Evolutionary conservation across 2,888 invertebrate genomes (phyloP).

Genomic region (Orthosia gracilis): DNA sequence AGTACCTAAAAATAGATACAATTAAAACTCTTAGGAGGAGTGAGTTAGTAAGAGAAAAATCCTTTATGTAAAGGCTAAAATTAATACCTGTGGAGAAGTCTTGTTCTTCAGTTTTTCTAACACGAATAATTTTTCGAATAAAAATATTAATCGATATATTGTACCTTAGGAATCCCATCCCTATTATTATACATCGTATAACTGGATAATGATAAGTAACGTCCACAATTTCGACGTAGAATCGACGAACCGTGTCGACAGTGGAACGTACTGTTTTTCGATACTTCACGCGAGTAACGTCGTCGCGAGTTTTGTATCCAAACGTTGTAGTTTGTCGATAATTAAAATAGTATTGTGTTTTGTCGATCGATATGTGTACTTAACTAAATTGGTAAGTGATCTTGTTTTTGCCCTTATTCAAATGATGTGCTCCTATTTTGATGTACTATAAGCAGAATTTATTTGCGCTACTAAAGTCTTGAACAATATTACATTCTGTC

Average conservation of each 20-base stretch:
- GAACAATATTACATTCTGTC: neutral
- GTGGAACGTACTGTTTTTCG: conserved; percentile 56
- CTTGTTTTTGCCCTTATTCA: neutral
- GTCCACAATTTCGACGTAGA: conserved; percentile 58
- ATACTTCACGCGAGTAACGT: conserved; percentile 44
- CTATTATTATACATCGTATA: conserved; percentile 40
- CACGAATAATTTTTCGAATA: neutral
- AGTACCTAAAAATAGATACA: no score
- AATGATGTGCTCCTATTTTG: conserved; percentile 2
- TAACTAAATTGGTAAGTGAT: conserved; percentile 45
- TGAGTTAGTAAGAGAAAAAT: no score
- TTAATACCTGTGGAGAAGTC: neutral
- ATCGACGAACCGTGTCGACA: conserved; percentile 65
- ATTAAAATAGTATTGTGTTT: neutral
- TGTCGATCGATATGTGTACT: conserved; percentile 2
- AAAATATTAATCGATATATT: conserved; percentile 20
- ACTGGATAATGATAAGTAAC: conserved; percentile 61
- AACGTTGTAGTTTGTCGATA: conserved; percentile 8
- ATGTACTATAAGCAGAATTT: neutral
- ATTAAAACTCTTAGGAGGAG: no score
- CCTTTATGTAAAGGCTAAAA: no score
- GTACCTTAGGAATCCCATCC: conserved; percentile 21
- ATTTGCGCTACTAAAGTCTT: conserved; percentile 1
- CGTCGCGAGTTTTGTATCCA: conserved; percentile 20
- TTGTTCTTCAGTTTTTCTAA: neutral